Evolutionary conservation across 2,888 invertebrate species (phyloP).

Genomic region (Cecidostiba fungosa): DNA sequence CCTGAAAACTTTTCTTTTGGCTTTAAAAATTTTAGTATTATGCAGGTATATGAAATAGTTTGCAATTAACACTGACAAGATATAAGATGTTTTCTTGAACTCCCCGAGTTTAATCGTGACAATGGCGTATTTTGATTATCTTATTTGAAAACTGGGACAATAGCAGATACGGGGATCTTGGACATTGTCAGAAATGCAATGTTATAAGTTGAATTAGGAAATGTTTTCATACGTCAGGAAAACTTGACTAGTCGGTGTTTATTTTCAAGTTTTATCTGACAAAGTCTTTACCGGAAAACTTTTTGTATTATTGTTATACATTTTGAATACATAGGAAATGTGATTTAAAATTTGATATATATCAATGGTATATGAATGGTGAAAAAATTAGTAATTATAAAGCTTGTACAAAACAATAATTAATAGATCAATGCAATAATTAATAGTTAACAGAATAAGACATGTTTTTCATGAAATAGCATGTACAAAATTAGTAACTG

Average conservation of each 20-base stretch:
- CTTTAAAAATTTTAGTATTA: too few species aligned
- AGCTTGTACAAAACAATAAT: too few species aligned
- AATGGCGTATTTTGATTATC: slow-evolving; percentile 35
- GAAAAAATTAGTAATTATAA: too few species aligned
- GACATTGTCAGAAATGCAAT: slow-evolving; percentile 12
- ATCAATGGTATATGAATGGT: too few species aligned
- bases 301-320: neutral
- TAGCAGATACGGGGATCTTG: neutral
- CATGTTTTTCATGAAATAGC: too few species aligned
- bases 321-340: neutral
- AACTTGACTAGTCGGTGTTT: neutral
- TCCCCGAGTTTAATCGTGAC: neutral
- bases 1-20: too few species aligned
- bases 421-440: too few species aligned
- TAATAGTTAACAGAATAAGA: too few species aligned
- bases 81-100: neutral
- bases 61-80: neutral
- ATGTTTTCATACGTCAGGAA: slow-evolving; percentile 17
- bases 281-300: neutral
- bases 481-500: too few species aligned
- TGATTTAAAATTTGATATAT: too few species aligned
- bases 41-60: neutral
- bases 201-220: slow-evolving; percentile 32
- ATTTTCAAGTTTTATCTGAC: slow-evolving; percentile 8
- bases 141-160: slow-evolving; percentile 47